Conservation (phyloP, 2,888 invertebrate species). For the Polymixis flavicincta region DNA sequence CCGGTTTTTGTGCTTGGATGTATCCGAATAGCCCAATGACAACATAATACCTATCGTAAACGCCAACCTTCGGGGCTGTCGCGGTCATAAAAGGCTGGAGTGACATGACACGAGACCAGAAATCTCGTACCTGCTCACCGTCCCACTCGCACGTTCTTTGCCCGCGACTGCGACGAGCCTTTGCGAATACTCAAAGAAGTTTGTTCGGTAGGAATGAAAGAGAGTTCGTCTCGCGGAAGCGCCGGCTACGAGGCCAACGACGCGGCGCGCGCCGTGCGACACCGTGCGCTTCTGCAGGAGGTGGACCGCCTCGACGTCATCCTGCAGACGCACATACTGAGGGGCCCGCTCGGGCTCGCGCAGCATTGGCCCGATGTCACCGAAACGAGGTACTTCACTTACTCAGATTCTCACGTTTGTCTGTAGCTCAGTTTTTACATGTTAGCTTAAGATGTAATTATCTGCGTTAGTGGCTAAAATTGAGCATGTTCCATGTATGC, state of each 20-base stretch:
- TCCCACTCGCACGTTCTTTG: neutral
- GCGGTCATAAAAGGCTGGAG: neutral
- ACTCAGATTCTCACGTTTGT: neutral
- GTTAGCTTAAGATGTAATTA: neutral
- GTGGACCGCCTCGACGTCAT: conserved; percentile 93
- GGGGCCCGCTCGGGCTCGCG: conserved; percentile 89
- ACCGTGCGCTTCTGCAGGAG: conserved; percentile 91
- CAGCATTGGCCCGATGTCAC: conserved; percentile 92
- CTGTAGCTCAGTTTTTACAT: neutral
- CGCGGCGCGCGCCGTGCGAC: conserved; percentile 91
- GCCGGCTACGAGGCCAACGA: conserved; percentile 88
- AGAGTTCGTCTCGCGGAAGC: conserved; percentile 70
- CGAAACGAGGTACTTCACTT: conserved; percentile 87
- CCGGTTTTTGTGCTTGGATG: too few relatives aligned
- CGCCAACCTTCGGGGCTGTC: too few relatives aligned
- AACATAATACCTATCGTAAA: too few relatives aligned
- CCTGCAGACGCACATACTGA: conserved; percentile 91
- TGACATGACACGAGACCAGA: neutral
- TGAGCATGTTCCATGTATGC: neutral
- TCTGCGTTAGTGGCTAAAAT: neutral
- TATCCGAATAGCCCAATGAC: too few relatives aligned
- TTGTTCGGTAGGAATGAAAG: conserved; percentile 69
- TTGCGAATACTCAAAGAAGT: neutral
- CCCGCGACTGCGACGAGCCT: neutral
- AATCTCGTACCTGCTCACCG: neutral